Conservation (phyloP, 2,888 invertebrate genomes). For the Tinea pellionella region DNA sequence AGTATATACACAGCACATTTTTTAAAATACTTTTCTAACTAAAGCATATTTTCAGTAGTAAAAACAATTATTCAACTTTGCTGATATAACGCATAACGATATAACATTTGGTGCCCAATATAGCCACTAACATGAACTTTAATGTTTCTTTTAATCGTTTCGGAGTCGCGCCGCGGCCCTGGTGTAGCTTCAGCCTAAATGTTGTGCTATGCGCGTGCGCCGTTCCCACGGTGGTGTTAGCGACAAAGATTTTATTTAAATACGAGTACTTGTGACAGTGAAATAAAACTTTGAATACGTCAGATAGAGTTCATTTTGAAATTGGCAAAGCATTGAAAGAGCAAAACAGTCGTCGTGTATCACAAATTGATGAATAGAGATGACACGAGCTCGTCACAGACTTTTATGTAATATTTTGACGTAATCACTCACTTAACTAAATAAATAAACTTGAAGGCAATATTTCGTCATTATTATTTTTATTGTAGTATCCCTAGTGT, state of each 20-base stretch:
- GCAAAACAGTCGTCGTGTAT: background rate
- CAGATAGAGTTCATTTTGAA: background rate
- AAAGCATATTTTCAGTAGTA: too few relatives aligned
- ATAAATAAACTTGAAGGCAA: background rate
- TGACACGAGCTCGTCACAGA: background rate
- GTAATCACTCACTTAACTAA: background rate
- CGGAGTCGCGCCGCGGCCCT: too few relatives aligned
- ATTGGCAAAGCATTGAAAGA: background rate
- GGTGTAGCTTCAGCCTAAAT: too few relatives aligned
- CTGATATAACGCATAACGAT: too few relatives aligned
- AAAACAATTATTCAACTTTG: too few relatives aligned
- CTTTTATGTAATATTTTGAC: conserved; percentile 1
- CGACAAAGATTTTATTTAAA: background rate
- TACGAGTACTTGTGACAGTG: background rate
- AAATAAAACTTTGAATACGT: background rate
- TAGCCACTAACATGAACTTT: too few relatives aligned
- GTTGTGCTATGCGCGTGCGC: background rate
- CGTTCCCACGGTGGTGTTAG: background rate
- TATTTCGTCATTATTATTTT: background rate
- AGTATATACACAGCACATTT: too few relatives aligned
- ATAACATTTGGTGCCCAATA: too few relatives aligned
- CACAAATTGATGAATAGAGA: conserved; percentile 10
- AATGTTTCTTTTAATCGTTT: too few relatives aligned
- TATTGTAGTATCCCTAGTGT: too few relatives aligned
- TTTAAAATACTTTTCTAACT: too few relatives aligned